phyloP scores from a whole-genome alignment of 2,797 vertebrate genomes.

The Crocidura indochinensis region DNA sequence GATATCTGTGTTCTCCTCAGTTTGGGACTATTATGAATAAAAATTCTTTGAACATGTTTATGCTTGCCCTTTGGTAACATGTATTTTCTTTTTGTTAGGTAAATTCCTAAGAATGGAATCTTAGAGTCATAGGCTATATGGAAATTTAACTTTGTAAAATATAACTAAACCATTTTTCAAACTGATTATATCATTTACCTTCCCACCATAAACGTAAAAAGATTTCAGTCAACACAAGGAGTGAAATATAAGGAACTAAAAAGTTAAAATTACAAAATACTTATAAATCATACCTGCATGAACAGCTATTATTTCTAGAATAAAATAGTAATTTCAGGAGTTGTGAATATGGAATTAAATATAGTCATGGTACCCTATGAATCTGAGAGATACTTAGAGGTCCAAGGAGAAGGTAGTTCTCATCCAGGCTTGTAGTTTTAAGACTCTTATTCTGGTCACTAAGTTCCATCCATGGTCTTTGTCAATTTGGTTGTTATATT shows the following conservation, averaged over 20 bases:
- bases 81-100: conserved; percentile 40
- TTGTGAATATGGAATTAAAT: neutral
- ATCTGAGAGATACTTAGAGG: neutral
- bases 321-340: neutral
- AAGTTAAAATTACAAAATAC: neutral
- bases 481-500: conserved; percentile 40
- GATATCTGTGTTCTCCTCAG: conserved; percentile 25
- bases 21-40: neutral
- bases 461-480: neutral
- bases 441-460: conserved; percentile 9
- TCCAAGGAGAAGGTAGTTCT: neutral
- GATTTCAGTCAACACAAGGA: neutral
- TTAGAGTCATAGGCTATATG: neutral
- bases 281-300: neutral
- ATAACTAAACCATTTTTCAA: conserved; percentile 14
- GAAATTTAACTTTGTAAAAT: conserved; percentile 33
- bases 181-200: conserved; percentile 16
- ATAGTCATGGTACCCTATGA: neutral
- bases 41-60: conserved; percentile 50
- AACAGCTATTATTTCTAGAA: conserved; percentile 16
- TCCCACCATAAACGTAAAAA: conserved; percentile 18
- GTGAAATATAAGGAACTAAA: conserved; percentile 18
- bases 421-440: neutral
- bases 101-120: conserved; percentile 42
- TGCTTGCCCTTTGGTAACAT: conserved; percentile 35